Percentiles rank a stretch among this genome's conserved stretches.
Evolutionary conservation across 2,113 vertebrate species (phyloP).

Genomic region (Grammomys surdaster): DNA sequence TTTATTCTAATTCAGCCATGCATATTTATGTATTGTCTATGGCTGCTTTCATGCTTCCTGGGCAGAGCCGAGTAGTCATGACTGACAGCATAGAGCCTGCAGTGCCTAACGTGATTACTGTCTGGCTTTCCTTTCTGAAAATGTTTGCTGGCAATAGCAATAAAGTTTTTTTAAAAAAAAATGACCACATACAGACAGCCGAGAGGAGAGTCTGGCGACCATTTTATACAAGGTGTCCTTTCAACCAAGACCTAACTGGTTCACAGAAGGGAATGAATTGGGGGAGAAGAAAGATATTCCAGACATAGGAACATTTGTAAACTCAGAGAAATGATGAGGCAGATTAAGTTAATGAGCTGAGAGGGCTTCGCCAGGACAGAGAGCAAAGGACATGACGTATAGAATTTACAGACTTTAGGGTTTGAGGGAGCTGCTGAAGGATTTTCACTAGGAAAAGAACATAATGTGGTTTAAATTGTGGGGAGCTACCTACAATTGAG

Average conservation of each 20-base stretch:
- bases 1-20: slow-evolving; percentile 22
- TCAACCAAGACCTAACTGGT: not conserved
- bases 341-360: not conserved
- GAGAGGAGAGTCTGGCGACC: not conserved
- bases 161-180: not conserved
- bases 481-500: not conserved
- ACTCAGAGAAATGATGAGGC: not conserved
- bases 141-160: not conserved
- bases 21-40: not conserved
- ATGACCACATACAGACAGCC: not conserved
- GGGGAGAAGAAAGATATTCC: not conserved
- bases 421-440: not conserved
- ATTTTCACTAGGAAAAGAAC: not conserved
- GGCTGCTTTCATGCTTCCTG: not conserved
- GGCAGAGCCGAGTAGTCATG: not conserved
- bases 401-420: not conserved
- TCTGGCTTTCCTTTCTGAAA: not conserved
- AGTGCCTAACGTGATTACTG: not conserved
- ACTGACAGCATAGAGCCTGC: not conserved
- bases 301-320: not conserved
- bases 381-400: not conserved
- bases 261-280: not conserved
- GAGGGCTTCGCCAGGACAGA: not conserved
- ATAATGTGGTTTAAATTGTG: not conserved
- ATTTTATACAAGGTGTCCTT: not conserved